These are phyloP conservation scores for Rhinopithecus roxellana DNA, from an alignment of 2,113 vertebrate species.

Conservation along the genomic window DNA sequence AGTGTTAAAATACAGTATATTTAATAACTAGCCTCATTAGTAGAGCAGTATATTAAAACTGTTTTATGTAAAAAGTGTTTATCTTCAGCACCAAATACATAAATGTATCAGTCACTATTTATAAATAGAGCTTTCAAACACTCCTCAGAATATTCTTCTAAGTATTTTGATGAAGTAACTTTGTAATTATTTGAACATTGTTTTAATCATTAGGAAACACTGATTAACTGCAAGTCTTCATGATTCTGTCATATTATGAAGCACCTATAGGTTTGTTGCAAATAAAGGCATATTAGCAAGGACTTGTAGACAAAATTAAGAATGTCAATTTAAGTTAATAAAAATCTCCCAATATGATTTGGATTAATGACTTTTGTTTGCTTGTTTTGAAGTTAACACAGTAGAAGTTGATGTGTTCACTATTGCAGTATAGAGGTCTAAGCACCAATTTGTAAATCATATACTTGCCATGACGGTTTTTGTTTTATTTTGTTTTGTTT, in stretches of 20 bases:
- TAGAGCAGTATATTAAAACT: slow-evolving; percentile 77
- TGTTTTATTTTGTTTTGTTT: too few species aligned
- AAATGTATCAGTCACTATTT: slow-evolving; percentile 81
- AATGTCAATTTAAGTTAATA: slow-evolving; percentile 83
- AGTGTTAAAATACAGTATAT: slow-evolving; percentile 72
- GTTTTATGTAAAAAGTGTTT: slow-evolving; percentile 81
- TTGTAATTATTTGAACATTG: slow-evolving; percentile 77
- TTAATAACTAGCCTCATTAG: slow-evolving; percentile 63
- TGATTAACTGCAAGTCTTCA: slow-evolving; percentile 74
- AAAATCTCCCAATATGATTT: slow-evolving; percentile 74
- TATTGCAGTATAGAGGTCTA: background rate
- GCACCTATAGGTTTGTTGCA: slow-evolving; percentile 78
- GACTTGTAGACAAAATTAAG: slow-evolving; percentile 73
- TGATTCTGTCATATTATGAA: slow-evolving; percentile 63
- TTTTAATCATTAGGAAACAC: slow-evolving; percentile 82
- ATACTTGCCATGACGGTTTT: background rate
- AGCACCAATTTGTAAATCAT: background rate
- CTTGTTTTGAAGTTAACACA: background rate
- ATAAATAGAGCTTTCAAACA: slow-evolving; percentile 79
- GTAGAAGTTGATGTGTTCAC: background rate
- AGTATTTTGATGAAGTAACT: slow-evolving; percentile 74
- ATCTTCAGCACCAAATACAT: slow-evolving; percentile 71
- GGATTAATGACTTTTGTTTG: slow-evolving; percentile 14
- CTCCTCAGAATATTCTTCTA: slow-evolving; percentile 76
- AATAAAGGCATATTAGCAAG: slow-evolving; percentile 53